These are phyloP conservation scores for Corapipo altera DNA, from an alignment of 2,113 vertebrate genomes.

Conservation along the genomic window DNA sequence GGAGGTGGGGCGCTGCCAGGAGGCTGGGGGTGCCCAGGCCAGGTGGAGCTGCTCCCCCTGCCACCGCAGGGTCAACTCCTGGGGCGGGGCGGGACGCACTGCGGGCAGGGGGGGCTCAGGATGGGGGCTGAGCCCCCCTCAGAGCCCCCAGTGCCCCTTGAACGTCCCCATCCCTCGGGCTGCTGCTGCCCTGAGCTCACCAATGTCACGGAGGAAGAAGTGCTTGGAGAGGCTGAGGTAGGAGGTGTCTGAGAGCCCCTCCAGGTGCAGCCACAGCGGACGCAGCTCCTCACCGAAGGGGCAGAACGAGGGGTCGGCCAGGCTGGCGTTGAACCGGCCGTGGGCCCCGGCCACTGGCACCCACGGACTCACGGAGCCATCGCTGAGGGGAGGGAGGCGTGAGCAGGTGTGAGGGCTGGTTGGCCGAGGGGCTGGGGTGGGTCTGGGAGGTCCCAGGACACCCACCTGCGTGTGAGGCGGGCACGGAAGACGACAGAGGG, in stretches of 20 bases:
- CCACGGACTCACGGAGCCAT: background rate
- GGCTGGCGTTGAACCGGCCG: background rate
- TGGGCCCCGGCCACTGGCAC: rapidly evolving
- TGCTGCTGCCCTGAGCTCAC: background rate
- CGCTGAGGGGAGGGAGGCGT: background rate
- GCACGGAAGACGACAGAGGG: background rate
- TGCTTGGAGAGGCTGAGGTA: background rate
- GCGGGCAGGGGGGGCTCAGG: background rate
- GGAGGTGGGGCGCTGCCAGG: conserved; percentile 26
- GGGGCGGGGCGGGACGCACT: background rate
- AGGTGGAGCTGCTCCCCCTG: background rate
- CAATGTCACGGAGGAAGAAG: background rate
- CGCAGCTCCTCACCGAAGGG: background rate
- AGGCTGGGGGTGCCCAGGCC: conserved; percentile 23
- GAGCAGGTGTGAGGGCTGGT: background rate
- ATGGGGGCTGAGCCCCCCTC: rapidly evolving
- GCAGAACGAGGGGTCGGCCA: conserved; percentile 24
- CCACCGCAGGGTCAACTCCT: background rate
- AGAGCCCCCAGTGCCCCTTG: rapidly evolving
- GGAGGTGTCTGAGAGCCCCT: background rate
- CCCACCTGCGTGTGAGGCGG: conserved; percentile 17
- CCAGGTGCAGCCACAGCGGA: background rate
- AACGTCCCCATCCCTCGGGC: rapidly evolving
- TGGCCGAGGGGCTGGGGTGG: rapidly evolving
- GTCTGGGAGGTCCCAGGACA: background rate